phyloP scores from a whole-genome alignment of 64 coral and sea anemone genomes.

The Astreopora myriophthalma region DNA sequence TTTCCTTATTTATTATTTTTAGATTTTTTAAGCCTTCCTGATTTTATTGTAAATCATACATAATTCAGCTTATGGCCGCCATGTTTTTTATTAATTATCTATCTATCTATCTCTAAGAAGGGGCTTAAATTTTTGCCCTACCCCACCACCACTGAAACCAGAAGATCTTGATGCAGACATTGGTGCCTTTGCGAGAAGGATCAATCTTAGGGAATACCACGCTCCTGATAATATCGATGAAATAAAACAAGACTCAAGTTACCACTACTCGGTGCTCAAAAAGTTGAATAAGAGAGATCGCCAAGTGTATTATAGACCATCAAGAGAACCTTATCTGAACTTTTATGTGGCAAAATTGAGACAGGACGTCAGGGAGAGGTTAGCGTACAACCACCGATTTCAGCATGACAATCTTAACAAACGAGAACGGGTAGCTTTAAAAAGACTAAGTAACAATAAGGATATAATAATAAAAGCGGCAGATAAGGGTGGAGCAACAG shows the following conservation, averaged over 20 bases:
- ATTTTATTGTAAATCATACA: no score
- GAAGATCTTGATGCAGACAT: no score
- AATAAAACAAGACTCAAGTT: background rate
- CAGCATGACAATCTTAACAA: background rate
- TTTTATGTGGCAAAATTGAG: background rate
- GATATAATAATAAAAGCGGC: slow-evolving; percentile 40
- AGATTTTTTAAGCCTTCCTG: no score
- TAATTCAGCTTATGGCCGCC: no score
- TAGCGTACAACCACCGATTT: background rate
- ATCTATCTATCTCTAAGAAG: no score
- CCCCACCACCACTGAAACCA: no score
- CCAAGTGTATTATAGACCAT: background rate
- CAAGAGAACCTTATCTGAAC: background rate
- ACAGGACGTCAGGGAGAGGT: background rate
- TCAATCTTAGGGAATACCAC: no score
- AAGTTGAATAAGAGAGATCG: background rate
- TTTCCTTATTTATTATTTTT: no score
- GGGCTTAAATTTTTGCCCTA: no score
- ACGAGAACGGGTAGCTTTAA: slow-evolving; percentile 16
- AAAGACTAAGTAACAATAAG: slow-evolving; percentile 38
- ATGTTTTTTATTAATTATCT: no score
- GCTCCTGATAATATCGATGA: background rate
- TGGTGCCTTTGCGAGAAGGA: no score
- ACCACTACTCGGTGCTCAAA: background rate
- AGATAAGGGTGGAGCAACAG: slow-evolving; percentile 30